These are phyloP conservation scores for Drosophila hamatofila DNA, from an alignment of 2,888 invertebrate species.

Conservation along the genomic window DNA sequence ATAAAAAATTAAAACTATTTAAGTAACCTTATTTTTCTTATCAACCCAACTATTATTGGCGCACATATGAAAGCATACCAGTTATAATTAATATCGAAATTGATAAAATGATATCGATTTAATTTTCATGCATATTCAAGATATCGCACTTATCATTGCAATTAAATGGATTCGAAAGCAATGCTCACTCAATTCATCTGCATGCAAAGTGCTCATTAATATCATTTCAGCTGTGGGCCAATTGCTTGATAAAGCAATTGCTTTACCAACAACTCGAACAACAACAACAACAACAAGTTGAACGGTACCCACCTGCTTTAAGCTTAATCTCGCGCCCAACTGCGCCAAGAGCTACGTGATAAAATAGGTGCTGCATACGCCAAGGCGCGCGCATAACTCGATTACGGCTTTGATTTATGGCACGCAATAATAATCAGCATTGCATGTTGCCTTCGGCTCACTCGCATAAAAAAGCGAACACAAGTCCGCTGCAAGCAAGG, in stretches of 20 bases:
- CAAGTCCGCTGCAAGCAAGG: slow-evolving; percentile 6
- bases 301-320: background rate
- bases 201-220: slow-evolving; percentile 74
- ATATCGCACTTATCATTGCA: background rate
- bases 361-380: slow-evolving; percentile 56
- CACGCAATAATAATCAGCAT: slow-evolving; percentile 78
- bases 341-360: slow-evolving; percentile 26
- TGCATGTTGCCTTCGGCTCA: slow-evolving; percentile 55
- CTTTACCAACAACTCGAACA: background rate
- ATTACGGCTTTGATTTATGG: slow-evolving; percentile 77
- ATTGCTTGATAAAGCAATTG: slow-evolving; percentile 12
- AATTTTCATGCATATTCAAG: background rate
- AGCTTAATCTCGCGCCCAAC: background rate
- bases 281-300: background rate
- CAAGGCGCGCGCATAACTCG: slow-evolving; percentile 71
- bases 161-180: slow-evolving; percentile 4
- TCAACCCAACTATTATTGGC: too few relatives aligned
- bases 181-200: slow-evolving; percentile 49
- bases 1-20: too few relatives aligned
- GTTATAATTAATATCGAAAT: too few relatives aligned
- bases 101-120: background rate
- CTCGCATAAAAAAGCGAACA: background rate
- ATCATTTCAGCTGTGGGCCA: slow-evolving; percentile 22
- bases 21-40: too few relatives aligned
- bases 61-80: too few relatives aligned